Evolutionary conservation across 2,888 invertebrate genomes (phyloP), one percentile per base, ranked within the genome.

Genomic region (Macropis europaea): DNA sequence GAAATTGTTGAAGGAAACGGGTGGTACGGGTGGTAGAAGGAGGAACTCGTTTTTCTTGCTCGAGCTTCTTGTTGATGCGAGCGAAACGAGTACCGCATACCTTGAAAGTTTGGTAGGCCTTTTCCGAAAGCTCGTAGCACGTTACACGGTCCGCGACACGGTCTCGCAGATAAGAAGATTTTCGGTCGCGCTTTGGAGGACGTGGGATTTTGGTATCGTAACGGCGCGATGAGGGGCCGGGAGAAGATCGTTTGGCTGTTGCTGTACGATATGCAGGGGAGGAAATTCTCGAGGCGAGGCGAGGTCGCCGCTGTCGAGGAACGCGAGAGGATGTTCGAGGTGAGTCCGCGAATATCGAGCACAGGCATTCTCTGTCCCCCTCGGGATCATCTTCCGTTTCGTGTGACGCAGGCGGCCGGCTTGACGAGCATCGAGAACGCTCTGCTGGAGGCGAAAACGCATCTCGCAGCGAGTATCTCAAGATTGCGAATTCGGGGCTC

Each of bases 381-480:
- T 30, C n/a, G n/a, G n/a, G n/a, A n/a, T 22, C 2, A 1, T 15
- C 22, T 22, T 2, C 38, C 22, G 38, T 1, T 7, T 17, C 6
- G 28, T 24, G 2, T 13, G 6, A 9, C 26, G 9, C 85, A 75
- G 42, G 61, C 73, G 3, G 86, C 84, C 1, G 87, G 84, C 1
- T 90, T 92, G 67, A 87, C 90, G 32, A 92, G 92, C 0, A 92
- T 94, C 0, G 95, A 96, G 78, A 90, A 90, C 6, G 91, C 92
- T 1, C 90, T 96, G 9, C 94, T 95, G 93, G 87, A 91, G 6
- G 92, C 93, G 79, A 92, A 94, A 57, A 93, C 95, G 0, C 93
- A 93, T 76, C 90, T 96, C 32, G 95, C 95, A 0, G 96, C 96
- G 0, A 94, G 95, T 0, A 92, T 96, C 40, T 94, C 96, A 0